Evolutionary conservation across 2,888 invertebrate genomes (phyloP), one percentile per base, ranked within the genome.

Genomic region (Synergus japonicus): DNA sequence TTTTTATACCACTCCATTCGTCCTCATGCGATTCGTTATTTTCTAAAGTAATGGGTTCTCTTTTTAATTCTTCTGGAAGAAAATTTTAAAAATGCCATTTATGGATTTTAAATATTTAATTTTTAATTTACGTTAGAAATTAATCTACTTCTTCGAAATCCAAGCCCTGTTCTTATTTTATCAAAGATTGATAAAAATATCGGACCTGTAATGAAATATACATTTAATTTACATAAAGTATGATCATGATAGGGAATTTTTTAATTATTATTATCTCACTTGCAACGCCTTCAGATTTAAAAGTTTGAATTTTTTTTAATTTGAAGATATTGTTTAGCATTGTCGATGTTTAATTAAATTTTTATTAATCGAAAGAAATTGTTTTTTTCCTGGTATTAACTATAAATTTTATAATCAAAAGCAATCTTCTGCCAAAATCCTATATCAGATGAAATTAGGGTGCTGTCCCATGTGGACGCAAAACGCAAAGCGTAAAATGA

Each of bases 11-110:
- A 73, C 37, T 73, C 37, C 49, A 54, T 54, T 73, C 73, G 54
- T 54, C 54, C n/a, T 54, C 54, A 37, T 49, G 41, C 0, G n/a
- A 18, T 73, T 54, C 73, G 37, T 13, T 29, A 49, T 73, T 54
- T 37, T 73, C 73, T 54, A 73, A 10, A 54, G 73, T 54, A 18
- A 73, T 73, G 37, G 15, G 29, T 73, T 73, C 69, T 73, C 15
- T 49, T n/a, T 10, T 41, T 54, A 54, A 10, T 73, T 54, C 73
- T 54, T 37, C 37, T 73, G 0, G 22, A 54, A 9, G 10, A 13
- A 13, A 1, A 22, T 49, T 12, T 10, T 41, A 18, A 49, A n/a
- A 29, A 9, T 13, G 15, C 4, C 1, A 18, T 18, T 58, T 9
- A 9, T 9, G 15, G 9, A 58, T n/a, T 58, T 0, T 13, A 18